Evolutionary conservation across 2,113 vertebrate genomes (phyloP), one percentile per base, ranked within the genome.

Genomic region (Sapajus apella): DNA sequence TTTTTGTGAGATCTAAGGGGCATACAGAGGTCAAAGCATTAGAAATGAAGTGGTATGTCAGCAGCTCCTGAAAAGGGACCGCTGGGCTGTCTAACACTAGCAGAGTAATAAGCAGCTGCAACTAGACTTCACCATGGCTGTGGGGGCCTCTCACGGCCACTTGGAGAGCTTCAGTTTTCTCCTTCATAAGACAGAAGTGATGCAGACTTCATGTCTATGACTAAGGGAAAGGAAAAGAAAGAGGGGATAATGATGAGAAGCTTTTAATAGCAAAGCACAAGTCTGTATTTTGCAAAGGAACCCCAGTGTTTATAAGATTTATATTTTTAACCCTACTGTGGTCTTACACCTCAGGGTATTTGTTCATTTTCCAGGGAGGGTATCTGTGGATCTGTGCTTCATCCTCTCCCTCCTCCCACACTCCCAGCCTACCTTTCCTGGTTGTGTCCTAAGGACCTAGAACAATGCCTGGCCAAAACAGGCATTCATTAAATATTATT

Each of bases 251-350:
- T 61, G 20, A 47, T 35, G 35, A 56, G 40, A 93, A 70, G 16
- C 32, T 61, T 27, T 81, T 50, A 66, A 73, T 93, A 91, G 40
- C 64, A 47, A 72, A 32, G 35, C 47, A 72, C 47, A 72, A 70
- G 47, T n/a, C 14, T 97, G 18, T 87, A 56, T 87, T 91, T 87
- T 87, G 35, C 30, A 86, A 75, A 84, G 75, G 45, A 94, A 82
- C 40, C 12, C 8, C 2, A 35, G 25, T 50, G n/a, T 27, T 83
- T 77, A 61, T 66, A 68, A 64, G 4, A 86, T 76, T 76, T 77
- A 50, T 61, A 7, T 37, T 73, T 92, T 66, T 79, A 32, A 43
- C 32, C 73, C 50, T 37, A 11, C 20, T 81, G 14, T 81, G 45
- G 25, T 75, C 52, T 88, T n/a, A 58, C 27, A 86, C 68, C 40